Percentiles rank a stretch among this genome's conserved stretches.
phyloP scores from a whole-genome alignment of 2,113 vertebrate species.

The Diadophis punctatus region DNA sequence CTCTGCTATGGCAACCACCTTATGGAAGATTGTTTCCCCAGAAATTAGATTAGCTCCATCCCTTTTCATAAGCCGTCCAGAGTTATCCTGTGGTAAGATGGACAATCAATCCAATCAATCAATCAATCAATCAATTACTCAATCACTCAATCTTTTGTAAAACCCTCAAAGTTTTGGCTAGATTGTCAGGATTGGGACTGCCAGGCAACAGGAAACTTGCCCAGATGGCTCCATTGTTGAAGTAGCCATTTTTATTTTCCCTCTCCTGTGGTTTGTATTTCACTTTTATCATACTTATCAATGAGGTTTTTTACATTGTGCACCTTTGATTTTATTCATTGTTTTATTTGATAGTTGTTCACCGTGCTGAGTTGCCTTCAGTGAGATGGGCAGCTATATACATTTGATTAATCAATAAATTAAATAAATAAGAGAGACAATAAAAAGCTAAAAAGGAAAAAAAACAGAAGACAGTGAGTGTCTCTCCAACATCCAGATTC shows the following conservation, averaged over 20 bases:
- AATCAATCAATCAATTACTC: too few species aligned
- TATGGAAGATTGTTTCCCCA: background rate
- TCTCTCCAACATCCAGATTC: background rate
- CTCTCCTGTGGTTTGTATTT: background rate
- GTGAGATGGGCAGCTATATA: background rate
- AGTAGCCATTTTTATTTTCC: background rate
- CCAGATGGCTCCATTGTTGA: background rate
- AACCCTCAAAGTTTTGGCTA: background rate
- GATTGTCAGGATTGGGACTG: background rate
- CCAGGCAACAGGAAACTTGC: background rate
- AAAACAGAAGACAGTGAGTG: background rate
- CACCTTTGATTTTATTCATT: background rate
- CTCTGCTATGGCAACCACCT: background rate
- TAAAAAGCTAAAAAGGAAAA: background rate
- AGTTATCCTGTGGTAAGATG: background rate
- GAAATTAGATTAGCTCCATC: background rate
- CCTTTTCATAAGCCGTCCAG: background rate
- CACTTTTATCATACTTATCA: background rate
- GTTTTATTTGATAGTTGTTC: background rate
- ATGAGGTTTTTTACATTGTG: background rate
- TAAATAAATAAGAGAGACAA: background rate
- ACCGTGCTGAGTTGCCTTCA: background rate
- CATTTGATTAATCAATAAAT: background rate
- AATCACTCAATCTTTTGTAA: background rate
- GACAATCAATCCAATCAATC: background rate